A percentile compares a stretch with the other conserved stretches of the same genome.
Evolutionary conservation across 2,888 invertebrate genomes (phyloP).

Genomic region (Ectemnius continuus): DNA sequence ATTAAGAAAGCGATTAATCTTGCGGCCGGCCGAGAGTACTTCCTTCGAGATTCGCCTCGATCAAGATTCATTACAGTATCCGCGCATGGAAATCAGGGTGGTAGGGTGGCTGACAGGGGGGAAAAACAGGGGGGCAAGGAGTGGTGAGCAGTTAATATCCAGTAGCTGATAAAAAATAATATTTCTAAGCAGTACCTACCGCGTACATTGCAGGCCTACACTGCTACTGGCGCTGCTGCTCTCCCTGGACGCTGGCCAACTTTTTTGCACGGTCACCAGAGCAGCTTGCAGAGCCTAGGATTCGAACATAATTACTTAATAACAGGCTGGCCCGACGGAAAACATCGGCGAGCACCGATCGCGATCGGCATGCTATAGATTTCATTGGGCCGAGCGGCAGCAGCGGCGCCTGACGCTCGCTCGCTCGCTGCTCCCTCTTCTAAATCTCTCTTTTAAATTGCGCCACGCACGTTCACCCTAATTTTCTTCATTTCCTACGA

Average conservation of each 20-base stretch:
- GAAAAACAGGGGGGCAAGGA: no score
- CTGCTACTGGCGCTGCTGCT: no score
- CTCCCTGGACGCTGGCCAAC: conserved; percentile 28
- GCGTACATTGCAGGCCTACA: no score
- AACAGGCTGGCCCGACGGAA: conserved; percentile 29
- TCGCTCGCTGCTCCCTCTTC: conserved; percentile 13
- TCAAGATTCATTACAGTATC: not conserved
- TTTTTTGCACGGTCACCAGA: conserved; percentile 26
- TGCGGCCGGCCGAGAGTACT: conserved; percentile 15
- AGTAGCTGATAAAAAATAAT: conserved; percentile 32
- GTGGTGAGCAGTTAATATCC: conserved; percentile 26
- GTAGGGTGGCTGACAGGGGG: no score
- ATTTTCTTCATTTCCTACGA: conserved; percentile 28
- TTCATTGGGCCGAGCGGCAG: not conserved
- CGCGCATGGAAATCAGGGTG: not conserved
- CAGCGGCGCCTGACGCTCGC: no score
- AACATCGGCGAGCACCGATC: conserved; percentile 13
- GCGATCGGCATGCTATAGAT: conserved; percentile 13
- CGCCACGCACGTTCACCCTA: conserved; percentile 18
- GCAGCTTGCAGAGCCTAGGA: conserved; percentile 26
- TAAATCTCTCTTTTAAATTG: conserved; percentile 4
- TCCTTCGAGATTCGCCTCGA: conserved; percentile 12
- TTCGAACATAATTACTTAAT: conserved; percentile 50
- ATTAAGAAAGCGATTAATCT: conserved; percentile 31
- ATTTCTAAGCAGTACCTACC: conserved; percentile 31